phyloP scores from a whole-genome alignment of 2,888 invertebrate genomes.

The Capitulum mitella region DNA sequence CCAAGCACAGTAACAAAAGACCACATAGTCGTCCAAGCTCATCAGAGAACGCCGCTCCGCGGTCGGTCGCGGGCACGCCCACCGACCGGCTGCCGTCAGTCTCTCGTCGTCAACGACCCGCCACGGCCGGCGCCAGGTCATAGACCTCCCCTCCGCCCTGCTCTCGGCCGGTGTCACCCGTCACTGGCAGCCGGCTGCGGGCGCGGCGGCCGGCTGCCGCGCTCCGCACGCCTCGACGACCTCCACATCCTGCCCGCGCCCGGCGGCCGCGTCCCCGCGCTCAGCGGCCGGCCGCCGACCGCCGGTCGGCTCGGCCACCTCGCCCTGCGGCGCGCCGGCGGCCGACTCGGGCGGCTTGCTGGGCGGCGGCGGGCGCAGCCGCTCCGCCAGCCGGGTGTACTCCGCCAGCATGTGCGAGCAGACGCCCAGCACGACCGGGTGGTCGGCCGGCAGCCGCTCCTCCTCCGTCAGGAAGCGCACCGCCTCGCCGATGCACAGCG shows the following conservation, averaged over 20 bases:
- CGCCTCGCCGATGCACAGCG: neutral
- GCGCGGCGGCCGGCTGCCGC: no score
- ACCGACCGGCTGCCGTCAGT: no score
- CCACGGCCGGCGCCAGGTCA: no score
- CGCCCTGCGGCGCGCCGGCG: neutral
- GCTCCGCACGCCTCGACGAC: no score
- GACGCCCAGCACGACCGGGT: neutral
- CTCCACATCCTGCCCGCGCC: no score
- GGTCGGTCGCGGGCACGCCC: no score
- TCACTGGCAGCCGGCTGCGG: neutral
- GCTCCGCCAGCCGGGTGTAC: neutral
- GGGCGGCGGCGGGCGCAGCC: neutral
- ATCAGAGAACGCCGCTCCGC: no score
- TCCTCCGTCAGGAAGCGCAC: slow-evolving; percentile 1
- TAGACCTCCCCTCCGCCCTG: no score
- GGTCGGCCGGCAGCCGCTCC: slow-evolving; percentile 4
- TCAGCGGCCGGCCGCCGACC: no score
- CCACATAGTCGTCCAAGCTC: no score
- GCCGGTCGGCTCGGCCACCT: neutral
- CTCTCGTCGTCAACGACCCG: no score
- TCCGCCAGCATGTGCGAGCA: neutral
- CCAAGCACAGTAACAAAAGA: no score
- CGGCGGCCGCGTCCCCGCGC: neutral
- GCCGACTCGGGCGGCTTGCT: neutral
- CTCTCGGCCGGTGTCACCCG: neutral